Evolutionary conservation across 2,888 invertebrate genomes (phyloP), one percentile per base, ranked within the genome.

Genomic region (Leptinotarsa haldemani): DNA sequence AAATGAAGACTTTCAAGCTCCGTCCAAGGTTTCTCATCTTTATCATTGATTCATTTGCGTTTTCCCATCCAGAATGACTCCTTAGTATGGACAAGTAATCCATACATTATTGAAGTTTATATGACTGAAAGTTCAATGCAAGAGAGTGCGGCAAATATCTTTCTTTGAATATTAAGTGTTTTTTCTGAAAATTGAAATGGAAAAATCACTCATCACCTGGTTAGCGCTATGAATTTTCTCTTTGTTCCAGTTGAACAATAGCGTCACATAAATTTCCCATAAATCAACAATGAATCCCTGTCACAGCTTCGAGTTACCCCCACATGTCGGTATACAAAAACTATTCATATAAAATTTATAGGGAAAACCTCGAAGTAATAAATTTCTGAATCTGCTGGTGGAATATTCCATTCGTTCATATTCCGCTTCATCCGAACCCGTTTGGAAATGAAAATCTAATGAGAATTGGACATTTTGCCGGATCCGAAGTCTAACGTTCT

Each of bases 401-500:
- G 13, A 30, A 61, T 61, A 61, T 61, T n/a, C 16, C 61, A 61
- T 61, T 18, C 61, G 30, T 61, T 40, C 61, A 61, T 61, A 61
- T 61, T 40, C 61, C n/a, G 61, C 40, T 61, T 30, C 13, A 61
- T 61, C 16, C 40, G 61, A 40, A 40, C 61, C n/a, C 18, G 40
- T 40, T 61, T 61, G 61, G 30, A 61, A 61, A 61, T 61, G 61
- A 77, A 76, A 77, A 76, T 73, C 71, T 30, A 30, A 61, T 61
- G 61, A 77, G 74, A 77, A 76, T 76, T 74, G 75, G 74, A 65
- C 63, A 50, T 52, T 53, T 61, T 69, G 69, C 69, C 61, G 58
- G 48, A 16, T 22, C 65, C 74, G 69, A 77, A 77, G 75, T 77
- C 77, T 75, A 74, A 74, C 72, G 73, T 63, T 68, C 71, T 69